A percentile compares a stretch with the other conserved stretches of the same genome.
Conservation (phyloP, 2,113 vertebrate species). For the Ranitomeya imitator region DNA sequence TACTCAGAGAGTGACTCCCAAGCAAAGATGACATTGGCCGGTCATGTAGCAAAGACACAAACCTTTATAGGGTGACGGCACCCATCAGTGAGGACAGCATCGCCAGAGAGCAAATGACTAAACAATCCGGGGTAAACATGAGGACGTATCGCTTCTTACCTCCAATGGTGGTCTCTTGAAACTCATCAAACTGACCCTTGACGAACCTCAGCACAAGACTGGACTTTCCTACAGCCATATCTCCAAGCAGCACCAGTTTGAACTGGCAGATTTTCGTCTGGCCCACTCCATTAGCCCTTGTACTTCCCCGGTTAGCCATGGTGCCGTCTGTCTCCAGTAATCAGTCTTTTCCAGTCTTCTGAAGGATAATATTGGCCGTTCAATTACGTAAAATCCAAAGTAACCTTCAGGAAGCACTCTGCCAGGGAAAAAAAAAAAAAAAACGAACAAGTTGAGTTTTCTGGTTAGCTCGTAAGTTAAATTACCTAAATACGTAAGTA, state of each 20-base stretch:
- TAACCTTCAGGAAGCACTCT: neutral
- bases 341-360: neutral
- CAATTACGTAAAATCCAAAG: neutral
- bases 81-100: neutral
- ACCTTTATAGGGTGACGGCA: neutral
- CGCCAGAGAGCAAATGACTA: no score
- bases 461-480: neutral
- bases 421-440: neutral
- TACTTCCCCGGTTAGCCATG: constrained; percentile 76
- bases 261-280: constrained; percentile 87
- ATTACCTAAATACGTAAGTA: neutral
- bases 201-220: constrained; percentile 83
- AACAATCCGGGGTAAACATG: neutral
- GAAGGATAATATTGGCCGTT: neutral
- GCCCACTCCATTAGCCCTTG: constrained; percentile 75
- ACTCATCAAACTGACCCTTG: constrained; percentile 84
- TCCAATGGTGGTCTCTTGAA: constrained; percentile 84
- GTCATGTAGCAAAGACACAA: neutral
- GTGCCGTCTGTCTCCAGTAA: neutral
- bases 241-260: constrained; percentile 81
- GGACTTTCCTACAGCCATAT: constrained; percentile 85
- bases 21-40: neutral
- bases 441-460: neutral
- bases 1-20: neutral
- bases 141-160: constrained; percentile 64